Base-by-base conservation (phyloP, 2,888 invertebrate genomes). In the Orchesella flavescens region DNA sequence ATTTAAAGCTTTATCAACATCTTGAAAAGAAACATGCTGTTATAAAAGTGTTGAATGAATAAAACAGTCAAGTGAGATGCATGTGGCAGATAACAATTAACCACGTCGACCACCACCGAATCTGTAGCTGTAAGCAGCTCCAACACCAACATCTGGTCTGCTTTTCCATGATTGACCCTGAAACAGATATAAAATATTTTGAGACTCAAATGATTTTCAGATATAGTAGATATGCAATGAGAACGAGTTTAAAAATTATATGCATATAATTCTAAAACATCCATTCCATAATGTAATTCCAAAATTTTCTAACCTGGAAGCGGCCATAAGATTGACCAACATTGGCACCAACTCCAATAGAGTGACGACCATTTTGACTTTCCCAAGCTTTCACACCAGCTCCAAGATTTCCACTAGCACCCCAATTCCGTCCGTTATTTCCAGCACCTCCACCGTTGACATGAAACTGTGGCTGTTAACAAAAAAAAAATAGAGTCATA, bases 281-380 rank as follows among this genome's bases (percentile, higher is more conserved):
- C 2, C 34, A 34, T 34, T 34, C 34, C n/a, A 19, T 23, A 63
- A 63, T 23, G 5, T 17, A n/a, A 65, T 10, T 44, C 17, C 19
- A 15, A 68, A n/a, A 46, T 68, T 7, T 46, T 23, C 63, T 15
- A 66, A 86, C 86, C 61, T 86, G 81, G 24, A 46, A 63, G 15
- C 86, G 69, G 19, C 85, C 86, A 68, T 63, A 65, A 12, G 63
- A 59, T 59, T 81, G 83, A 57, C 85, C 79, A 17, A 59, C 61
- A 68, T 83, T 84, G 7, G 77, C 83, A n/a, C 79, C 85, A 21
- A 77, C 84, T 10, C 85, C 86, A 43, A 85, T 61, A 9, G 82
- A 61, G 34, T 86, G 86, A n/a, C 85, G 55, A 9, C 84, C 66
- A 46, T 86, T 86, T 19, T 71, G 53, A 65, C 86, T 86, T 78